Conservation (phyloP, 2,797 vertebrate genomes). For the Kryptopterus vitreolus region DNA sequence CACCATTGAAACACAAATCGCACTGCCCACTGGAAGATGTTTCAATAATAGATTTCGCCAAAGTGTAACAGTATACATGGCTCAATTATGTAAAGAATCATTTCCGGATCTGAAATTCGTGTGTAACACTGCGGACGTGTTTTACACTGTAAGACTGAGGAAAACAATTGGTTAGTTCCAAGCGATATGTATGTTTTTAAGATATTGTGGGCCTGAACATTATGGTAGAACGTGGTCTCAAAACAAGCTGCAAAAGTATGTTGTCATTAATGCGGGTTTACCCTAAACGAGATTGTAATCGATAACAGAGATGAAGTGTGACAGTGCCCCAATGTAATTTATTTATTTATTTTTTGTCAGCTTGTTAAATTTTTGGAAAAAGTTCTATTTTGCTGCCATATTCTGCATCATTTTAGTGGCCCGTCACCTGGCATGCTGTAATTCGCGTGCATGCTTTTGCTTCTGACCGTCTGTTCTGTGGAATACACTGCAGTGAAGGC, state of each 20-base stretch:
- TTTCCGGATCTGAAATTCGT: background rate
- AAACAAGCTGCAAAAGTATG: background rate
- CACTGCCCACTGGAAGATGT: background rate
- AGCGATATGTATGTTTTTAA: background rate
- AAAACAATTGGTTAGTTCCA: background rate
- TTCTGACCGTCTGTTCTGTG: slow-evolving; percentile 22
- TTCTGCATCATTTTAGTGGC: background rate
- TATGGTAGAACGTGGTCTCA: too few species aligned
- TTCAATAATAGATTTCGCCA: background rate
- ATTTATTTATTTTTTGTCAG: background rate
- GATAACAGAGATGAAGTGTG: background rate
- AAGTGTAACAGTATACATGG: background rate
- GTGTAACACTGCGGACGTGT: background rate
- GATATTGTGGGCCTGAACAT: background rate
- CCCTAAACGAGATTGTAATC: background rate
- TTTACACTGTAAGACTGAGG: background rate
- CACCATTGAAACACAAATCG: background rate
- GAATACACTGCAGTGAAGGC: slow-evolving; percentile 7
- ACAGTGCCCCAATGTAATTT: background rate
- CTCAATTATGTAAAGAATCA: background rate
- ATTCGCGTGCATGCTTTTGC: background rate
- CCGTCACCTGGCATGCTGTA: background rate
- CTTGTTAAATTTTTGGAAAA: background rate
- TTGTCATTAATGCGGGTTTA: background rate
- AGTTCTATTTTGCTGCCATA: background rate